Percentiles rank a stretch among this genome's conserved stretches.
Conservation (phyloP, 2,888 invertebrate species). For the Drosophila anceps region DNA sequence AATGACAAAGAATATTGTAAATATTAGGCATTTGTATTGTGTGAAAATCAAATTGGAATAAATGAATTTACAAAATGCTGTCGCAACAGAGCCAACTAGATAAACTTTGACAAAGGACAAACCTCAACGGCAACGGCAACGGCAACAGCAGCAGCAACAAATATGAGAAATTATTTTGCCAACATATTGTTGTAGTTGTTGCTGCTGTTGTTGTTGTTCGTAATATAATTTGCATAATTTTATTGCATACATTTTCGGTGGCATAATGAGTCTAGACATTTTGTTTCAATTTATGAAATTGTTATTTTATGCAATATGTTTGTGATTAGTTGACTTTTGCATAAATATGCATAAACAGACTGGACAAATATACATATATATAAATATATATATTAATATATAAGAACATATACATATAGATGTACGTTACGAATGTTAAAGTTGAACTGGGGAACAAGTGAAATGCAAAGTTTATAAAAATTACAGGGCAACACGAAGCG, state of each 20-base stretch:
- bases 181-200: constrained; percentile 30
- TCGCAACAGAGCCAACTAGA: constrained; percentile 18
- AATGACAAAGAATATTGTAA: neutral
- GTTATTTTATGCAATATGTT: constrained; percentile 79
- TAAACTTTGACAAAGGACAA: constrained; percentile 29
- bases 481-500: constrained; percentile 29
- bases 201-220: constrained; percentile 12
- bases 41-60: constrained; percentile 35
- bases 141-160: constrained; percentile 3
- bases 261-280: constrained; percentile 79
- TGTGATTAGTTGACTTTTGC: constrained; percentile 72
- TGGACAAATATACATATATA: neutral
- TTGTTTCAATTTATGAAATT: constrained; percentile 74
- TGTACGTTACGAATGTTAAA: constrained; percentile 41
- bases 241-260: constrained; percentile 64
- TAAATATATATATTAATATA: neutral
- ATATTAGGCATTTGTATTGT: constrained; percentile 19
- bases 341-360: constrained; percentile 62
- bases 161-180: constrained; percentile 36
- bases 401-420: neutral
- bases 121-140: constrained; percentile 17
- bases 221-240: constrained; percentile 72
- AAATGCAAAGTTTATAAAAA: constrained; percentile 57
- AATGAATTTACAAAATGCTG: constrained; percentile 45
- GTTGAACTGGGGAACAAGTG: constrained; percentile 24